Evolutionary conservation across 2,113 vertebrate species (phyloP), one percentile per base, ranked within the genome.

Genomic region (Probosciger aterrimus): DNA sequence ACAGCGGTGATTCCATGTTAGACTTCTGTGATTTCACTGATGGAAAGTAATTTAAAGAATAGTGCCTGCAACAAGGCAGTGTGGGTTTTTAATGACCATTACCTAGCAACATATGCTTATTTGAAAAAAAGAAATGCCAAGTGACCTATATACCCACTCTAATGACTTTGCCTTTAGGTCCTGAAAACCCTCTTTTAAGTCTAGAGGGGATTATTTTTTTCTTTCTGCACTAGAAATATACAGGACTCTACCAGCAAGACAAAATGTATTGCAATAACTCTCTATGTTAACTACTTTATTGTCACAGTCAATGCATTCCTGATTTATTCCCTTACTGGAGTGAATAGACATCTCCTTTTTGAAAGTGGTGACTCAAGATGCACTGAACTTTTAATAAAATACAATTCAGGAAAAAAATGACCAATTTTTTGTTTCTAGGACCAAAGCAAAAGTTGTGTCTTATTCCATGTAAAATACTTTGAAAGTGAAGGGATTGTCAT

Each of bases 161-260:
- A 94, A 93, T 31, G 70, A 73, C 39, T 95, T 92, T 95, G 64
- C 37, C 68, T 95, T 96, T 74, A 80, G 64, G 90, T 93, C n/a
- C 50, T 88, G 65, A 95, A 96, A 97, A 59, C 18, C 44, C 15
- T 55, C 4, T 8, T 53, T 70, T 44, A 75, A 74, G 5, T 67
- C 73, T 57, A 28, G 19, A 4, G 17, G 4, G 7, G 8, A 35
- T 39, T 52, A 3, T 55, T 64, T n/a, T 65, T 53, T 64, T 75
- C 50, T 92, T 86, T 92, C 41, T 87, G 17, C 33, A 60, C 11
- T 74, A 81, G 50, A 92, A 95, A 91, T 92, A 86, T 52, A 76
- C n/a, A 18, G 68, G 16, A 94, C 30, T 69, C 18, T 65, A 71
- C 15, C 14, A 77, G 49, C 4, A 90, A 49, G n/a, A 47, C 4